Percentiles rank a stretch among this genome's conserved stretches.
phyloP scores from a whole-genome alignment of 1,140 invertebrate species.

The Drosophila simulans region DNA sequence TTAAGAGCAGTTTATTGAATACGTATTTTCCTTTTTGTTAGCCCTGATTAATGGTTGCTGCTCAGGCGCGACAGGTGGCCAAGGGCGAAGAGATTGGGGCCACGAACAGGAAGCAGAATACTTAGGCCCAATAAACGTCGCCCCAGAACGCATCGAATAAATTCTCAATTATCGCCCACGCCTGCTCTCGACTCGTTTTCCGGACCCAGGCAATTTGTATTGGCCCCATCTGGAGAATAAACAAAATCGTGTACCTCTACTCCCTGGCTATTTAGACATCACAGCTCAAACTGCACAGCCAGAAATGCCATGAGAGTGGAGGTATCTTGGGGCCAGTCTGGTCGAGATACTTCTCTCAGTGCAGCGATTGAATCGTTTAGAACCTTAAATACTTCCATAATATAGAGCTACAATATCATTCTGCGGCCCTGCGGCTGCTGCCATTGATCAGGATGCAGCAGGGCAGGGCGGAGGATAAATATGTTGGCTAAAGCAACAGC shows the following conservation, averaged over 20 bases:
- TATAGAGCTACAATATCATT: slow-evolving; percentile 73
- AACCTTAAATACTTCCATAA: slow-evolving; percentile 68
- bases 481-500: slow-evolving; percentile 3
- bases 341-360: slow-evolving; percentile 28
- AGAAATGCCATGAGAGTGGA: background rate
- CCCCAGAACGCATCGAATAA: slow-evolving; percentile 69
- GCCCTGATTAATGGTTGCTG: slow-evolving; percentile 71
- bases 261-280: slow-evolving; percentile 70
- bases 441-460: slow-evolving; percentile 62
- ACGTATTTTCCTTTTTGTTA: slow-evolving; percentile 40
- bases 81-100: slow-evolving; percentile 10
- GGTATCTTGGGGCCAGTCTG: background rate
- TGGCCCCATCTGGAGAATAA: slow-evolving; percentile 56
- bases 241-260: slow-evolving; percentile 54
- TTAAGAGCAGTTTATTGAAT: slow-evolving; percentile 79
- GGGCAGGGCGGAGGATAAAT: slow-evolving; percentile 5
- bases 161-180: slow-evolving; percentile 81
- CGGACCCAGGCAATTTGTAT: slow-evolving; percentile 51
- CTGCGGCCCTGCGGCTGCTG: slow-evolving; percentile 66
- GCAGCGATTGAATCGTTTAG: slow-evolving; percentile 76
- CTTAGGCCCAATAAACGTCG: slow-evolving; percentile 74
- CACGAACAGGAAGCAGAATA: slow-evolving; percentile 62
- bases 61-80: slow-evolving; percentile 62
- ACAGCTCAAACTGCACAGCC: slow-evolving; percentile 18
- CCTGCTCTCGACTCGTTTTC: slow-evolving; percentile 29